Evolutionary conservation across 2,113 vertebrate species (phyloP), one percentile per base, ranked within the genome.

Genomic region (Brienomyrus longianalis): DNA sequence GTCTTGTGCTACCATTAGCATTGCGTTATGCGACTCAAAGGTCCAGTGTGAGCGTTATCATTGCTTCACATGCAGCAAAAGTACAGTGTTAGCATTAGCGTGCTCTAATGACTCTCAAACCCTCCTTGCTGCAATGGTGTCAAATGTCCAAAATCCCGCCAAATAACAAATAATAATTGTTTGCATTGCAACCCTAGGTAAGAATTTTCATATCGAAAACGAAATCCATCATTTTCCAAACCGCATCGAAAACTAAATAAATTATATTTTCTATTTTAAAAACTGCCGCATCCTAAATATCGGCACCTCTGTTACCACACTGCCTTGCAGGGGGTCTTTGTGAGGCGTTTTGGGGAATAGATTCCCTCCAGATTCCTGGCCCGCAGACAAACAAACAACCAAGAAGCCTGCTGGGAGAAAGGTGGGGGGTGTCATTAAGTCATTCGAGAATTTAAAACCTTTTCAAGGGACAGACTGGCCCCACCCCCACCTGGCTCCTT

Each of bases 361-460:
- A 88, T 86, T 89, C 59, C 35, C 56, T 93, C 92, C 93, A 94
- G 92, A 93, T 93, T 93, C 90, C 92, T 92, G 91, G 91, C 90
- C 89, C 92, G 92, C 90, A 95, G 93, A 93, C 94, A 95, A 93
- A 94, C 90, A 95, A 92, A 94, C 93, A 95, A 94, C 93, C 91
- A 94, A 92, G 51, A 87, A 88, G 89, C 39, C 86, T 43, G 80
- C 91, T 90, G 52, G 45, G 83, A 84, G 19, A 48, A 84, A 84
- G 83, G 84, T 39, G 52, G 91, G 45, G 62, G 89, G 92, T 91
- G 93, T 95, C 92, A 92, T 95, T 95, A 95, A 95, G 93, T 94
- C 95, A 95, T 95, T 95, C 94, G 93, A 94, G 95, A 96, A 95
- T 93, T 93, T 95, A 95, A 95, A 93, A 94, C 92, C 91, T 90